These are phyloP conservation scores for Ectropis crepuscularia DNA, from an alignment of 2,888 invertebrate genomes.

Conservation along the genomic window DNA sequence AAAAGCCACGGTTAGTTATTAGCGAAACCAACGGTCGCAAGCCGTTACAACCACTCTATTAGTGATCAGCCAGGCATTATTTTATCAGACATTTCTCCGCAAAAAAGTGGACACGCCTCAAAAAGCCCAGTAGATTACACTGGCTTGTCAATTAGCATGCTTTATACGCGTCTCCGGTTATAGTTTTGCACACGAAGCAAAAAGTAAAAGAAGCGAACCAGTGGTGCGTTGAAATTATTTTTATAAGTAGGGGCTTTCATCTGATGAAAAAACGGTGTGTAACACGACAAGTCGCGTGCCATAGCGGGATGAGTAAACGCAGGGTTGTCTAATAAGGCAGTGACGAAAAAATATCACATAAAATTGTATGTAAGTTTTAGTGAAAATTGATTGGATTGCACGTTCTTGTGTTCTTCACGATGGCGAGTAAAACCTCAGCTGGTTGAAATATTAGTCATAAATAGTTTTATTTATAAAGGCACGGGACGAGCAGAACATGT, in stretches of 20 bases:
- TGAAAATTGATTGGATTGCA: too few species aligned
- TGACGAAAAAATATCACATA: neutral
- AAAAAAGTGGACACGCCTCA: constrained; percentile 39
- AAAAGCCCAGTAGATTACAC: constrained; percentile 36
- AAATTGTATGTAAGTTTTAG: neutral
- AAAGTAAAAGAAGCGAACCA: constrained; percentile 55
- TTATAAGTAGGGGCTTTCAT: constrained; percentile 77
- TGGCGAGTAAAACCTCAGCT: too few species aligned
- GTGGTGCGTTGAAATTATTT: constrained; percentile 78
- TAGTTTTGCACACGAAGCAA: constrained; percentile 56
- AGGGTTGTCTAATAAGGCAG: constrained; percentile 15
- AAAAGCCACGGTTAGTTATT: neutral
- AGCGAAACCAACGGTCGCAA: neutral
- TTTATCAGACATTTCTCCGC: constrained; percentile 22
- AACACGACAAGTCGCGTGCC: constrained; percentile 77
- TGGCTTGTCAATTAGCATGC: constrained; percentile 53
- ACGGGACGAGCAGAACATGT: too few species aligned
- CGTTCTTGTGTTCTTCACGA: too few species aligned
- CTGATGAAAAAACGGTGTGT: constrained; percentile 69
- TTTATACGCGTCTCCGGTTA: constrained; percentile 52
- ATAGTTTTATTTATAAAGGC: too few species aligned
- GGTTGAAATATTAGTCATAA: too few species aligned
- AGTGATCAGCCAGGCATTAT: constrained; percentile 14
- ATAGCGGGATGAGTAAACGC: constrained; percentile 51
- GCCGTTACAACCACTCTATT: constrained; percentile 1